Conservation (phyloP, 1,140 invertebrate species). For the Leguminivora glycinivorella region DNA sequence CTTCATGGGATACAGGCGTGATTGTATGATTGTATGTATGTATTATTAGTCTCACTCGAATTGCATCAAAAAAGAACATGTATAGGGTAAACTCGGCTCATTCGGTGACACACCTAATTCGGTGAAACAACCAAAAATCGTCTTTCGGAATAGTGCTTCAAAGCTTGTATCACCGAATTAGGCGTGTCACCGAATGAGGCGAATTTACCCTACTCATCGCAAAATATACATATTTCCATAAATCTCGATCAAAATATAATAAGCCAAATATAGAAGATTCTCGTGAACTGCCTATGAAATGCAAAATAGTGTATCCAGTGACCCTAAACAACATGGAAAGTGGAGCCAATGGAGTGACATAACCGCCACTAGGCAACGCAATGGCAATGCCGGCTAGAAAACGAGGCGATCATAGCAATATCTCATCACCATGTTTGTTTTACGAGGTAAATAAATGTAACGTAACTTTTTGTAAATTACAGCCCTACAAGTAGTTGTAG, state of each 20-base stretch:
- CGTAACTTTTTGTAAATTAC: neutral
- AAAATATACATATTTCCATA: neutral
- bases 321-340: constrained; percentile 21
- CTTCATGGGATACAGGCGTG: too few species aligned
- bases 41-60: too few species aligned
- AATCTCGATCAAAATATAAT: neutral
- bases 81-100: too few species aligned
- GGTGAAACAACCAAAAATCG: too few species aligned
- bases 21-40: too few species aligned
- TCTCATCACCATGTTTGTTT: neutral
- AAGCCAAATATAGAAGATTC: neutral
- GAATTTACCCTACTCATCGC: too few species aligned
- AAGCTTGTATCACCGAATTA: too few species aligned
- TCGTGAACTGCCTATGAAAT: neutral
- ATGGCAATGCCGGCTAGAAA: constrained; percentile 15
- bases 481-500: too few species aligned
- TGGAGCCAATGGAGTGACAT: constrained; percentile 27
- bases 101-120: too few species aligned
- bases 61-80: too few species aligned
- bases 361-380: constrained; percentile 5
- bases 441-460: neutral
- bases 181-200: too few species aligned
- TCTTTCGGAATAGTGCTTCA: too few species aligned
- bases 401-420: constrained; percentile 20
- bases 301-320: constrained; percentile 19